A percentile compares a stretch with the other conserved stretches of the same genome.
These are phyloP conservation scores for Daphoenositta chrysoptera DNA, from an alignment of 2,113 vertebrate genomes.

Conservation along the genomic window DNA sequence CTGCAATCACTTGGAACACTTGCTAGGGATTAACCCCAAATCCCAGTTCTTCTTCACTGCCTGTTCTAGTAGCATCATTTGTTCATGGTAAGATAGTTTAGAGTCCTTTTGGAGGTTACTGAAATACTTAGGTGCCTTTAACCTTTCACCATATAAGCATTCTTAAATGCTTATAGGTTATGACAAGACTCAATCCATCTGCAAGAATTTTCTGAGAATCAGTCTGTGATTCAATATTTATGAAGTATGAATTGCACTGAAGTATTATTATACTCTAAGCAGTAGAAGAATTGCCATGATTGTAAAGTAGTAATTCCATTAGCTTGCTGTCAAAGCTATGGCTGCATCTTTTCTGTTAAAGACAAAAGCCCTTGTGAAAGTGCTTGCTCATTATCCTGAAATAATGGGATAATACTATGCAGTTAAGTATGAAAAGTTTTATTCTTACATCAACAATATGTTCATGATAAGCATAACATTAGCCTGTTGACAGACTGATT, in stretches of 20 bases:
- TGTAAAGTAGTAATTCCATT: slow-evolving; percentile 11
- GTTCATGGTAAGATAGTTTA: neutral
- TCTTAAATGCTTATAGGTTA: neutral
- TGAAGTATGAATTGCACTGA: neutral
- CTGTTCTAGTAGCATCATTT: neutral
- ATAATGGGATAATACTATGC: neutral
- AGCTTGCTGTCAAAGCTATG: slow-evolving; percentile 19
- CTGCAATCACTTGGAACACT: neutral
- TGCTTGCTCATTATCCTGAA: slow-evolving; percentile 25
- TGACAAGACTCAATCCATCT: neutral
- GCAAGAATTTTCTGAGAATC: neutral
- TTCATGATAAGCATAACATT: slow-evolving; percentile 6
- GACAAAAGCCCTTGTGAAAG: slow-evolving; percentile 36
- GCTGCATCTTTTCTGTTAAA: neutral
- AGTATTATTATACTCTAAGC: neutral
- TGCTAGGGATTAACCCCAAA: slow-evolving; percentile 24
- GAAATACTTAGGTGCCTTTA: neutral
- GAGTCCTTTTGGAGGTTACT: neutral
- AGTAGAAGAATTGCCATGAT: neutral
- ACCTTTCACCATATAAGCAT: neutral
- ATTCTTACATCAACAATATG: neutral
- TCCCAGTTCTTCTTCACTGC: neutral
- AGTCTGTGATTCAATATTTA: neutral
- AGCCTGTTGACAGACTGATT: neutral
- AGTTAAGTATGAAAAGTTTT: slow-evolving; percentile 6